Evolutionary conservation across 1,140 invertebrate species (phyloP).

Genomic region (Bombyx mandarina): DNA sequence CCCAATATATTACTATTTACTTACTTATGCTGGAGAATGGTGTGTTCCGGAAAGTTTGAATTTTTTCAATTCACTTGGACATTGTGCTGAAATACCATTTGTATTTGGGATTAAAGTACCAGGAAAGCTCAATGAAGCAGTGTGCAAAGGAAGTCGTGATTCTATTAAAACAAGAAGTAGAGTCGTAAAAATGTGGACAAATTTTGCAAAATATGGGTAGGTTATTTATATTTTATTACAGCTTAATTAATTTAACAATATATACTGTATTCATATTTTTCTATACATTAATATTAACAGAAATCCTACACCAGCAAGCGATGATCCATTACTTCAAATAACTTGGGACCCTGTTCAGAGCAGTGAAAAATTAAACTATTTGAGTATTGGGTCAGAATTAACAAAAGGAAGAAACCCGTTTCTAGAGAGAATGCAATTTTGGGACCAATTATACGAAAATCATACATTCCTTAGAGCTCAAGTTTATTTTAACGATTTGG

Average conservation of each 20-base stretch:
- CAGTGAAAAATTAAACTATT: constrained; percentile 41
- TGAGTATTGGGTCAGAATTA: constrained; percentile 46
- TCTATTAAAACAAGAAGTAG: constrained; percentile 42
- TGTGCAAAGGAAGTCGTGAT: constrained; percentile 41
- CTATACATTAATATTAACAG: constrained; percentile 22
- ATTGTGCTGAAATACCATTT: constrained; percentile 43
- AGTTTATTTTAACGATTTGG: constrained; percentile 41
- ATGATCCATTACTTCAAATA: constrained; percentile 46
- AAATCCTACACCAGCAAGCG: constrained; percentile 47
- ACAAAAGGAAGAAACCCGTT: constrained; percentile 59
- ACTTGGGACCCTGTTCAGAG: constrained; percentile 52
- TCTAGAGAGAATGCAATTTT: constrained; percentile 53
- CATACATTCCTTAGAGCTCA: constrained; percentile 34
- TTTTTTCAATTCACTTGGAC: constrained; percentile 36
- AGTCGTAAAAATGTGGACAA: constrained; percentile 58
- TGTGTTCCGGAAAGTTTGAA: constrained; percentile 28
- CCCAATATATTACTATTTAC: constrained; percentile 51
- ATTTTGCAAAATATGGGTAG: constrained; percentile 62
- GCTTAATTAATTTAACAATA: background rate
- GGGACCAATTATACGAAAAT: constrained; percentile 47
- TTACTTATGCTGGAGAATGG: constrained; percentile 51
- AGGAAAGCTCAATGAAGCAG: constrained; percentile 6
- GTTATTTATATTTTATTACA: background rate
- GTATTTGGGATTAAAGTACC: constrained; percentile 35
- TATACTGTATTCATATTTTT: constrained; percentile 1